Base-by-base conservation (phyloP, 2,113 vertebrate genomes). In the Campylorhamphus procurvoides region DNA sequence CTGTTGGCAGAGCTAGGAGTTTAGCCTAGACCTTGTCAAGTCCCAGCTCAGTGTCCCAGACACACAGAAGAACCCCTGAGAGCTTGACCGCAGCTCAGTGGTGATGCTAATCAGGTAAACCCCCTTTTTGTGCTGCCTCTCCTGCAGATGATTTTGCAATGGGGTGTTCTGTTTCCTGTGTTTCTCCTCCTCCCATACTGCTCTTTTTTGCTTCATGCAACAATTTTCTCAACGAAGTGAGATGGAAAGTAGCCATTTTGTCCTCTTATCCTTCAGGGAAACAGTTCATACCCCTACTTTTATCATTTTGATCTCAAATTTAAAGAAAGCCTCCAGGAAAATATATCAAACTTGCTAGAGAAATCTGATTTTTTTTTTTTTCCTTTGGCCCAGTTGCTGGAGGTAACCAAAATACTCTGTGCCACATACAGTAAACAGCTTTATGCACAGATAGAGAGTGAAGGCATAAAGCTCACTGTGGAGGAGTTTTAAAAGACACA, bases 191-290 rank as follows among this genome's bases (percentile, higher is more conserved):
- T 49, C 33, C 33, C 1, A 0, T 49, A 40, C 60, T 68, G 52
- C 37, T 75, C 47, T 82, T 55, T 62, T 89, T 84, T 82, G 27
- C 74, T 89, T 89, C 62, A 60, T 0, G 0, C 37, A 64, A 74
- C 35, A 35, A 20, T 67, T 95, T 94, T 81, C 78, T 94, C 71
- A 87, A 82, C 94, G 94, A 91, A 90, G 46, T 35, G 18, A 7
- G 42, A 73, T 50, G 33, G 67, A 83, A 94, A 83, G 94, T 89
- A 85, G 71, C 58, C 81, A 33, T 85, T 94, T 96, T 50, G 62
- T 91, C 35, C 52, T 87, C 85, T 92, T 87, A 39, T 69, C 53
- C 84, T 91, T 91, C 49, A 58, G 89, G 69, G 71, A 89, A 82
- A 42, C 53, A 76, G 81, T 87, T 95, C 71, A 47, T 91, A 85